A percentile compares a stretch with the other conserved stretches of the same genome.
These are phyloP conservation scores for Varanus komodoensis DNA, from an alignment of 2,113 vertebrate species.

Conservation along the genomic window DNA sequence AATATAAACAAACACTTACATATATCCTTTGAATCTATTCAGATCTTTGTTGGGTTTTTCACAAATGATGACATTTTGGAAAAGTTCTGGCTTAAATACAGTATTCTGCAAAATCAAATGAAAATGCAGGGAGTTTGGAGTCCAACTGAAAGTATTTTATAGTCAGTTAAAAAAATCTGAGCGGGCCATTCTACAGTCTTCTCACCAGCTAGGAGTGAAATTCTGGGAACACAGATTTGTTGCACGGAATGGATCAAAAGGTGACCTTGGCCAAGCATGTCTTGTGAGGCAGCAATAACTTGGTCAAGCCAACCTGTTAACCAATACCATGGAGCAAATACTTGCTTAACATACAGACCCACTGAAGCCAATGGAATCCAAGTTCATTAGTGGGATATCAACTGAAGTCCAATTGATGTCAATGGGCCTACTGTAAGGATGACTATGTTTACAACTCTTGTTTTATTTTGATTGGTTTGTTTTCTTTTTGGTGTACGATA, in stretches of 20 bases:
- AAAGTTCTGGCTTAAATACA: slow-evolving; percentile 81
- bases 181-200: not conserved
- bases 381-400: too few relatives aligned
- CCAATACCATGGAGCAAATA: not conserved
- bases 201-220: not conserved
- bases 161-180: not conserved
- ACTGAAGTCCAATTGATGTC: not conserved
- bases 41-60: slow-evolving; percentile 91
- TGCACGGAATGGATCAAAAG: not conserved
- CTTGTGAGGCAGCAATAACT: not conserved
- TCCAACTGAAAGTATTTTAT: not conserved
- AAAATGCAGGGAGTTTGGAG: slow-evolving; percentile 8
- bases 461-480: not conserved
- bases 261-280: not conserved
- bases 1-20: slow-evolving; percentile 75
- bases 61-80: slow-evolving; percentile 84
- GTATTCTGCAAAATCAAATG: slow-evolving; percentile 67
- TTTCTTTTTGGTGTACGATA: slow-evolving; percentile 7
- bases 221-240: not conserved
- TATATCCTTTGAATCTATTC: slow-evolving; percentile 91
- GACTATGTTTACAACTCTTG: not conserved
- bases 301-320: not conserved
- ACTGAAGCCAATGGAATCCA: too few relatives aligned
- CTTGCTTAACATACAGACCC: too few relatives aligned
- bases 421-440: not conserved